Percentiles rank a stretch among this genome's conserved stretches.
Conservation (phyloP, 2,797 vertebrate species). For the Chrysocyon brachyurus region DNA sequence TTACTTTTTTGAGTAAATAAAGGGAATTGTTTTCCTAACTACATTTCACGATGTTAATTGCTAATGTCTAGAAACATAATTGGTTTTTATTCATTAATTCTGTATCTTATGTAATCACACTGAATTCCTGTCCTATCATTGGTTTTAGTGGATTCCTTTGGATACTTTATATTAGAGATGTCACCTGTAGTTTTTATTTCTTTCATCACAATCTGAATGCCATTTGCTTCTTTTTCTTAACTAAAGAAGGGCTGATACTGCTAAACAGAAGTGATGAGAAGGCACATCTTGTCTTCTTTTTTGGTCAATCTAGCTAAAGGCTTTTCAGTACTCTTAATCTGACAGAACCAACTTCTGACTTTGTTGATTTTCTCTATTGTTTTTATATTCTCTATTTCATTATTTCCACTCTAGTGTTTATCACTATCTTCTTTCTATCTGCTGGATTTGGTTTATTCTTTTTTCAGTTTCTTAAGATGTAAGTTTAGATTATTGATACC, state of each 20-base stretch:
- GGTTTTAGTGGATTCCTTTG: background rate
- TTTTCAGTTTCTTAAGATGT: background rate
- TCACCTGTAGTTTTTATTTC: background rate
- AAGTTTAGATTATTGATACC: background rate
- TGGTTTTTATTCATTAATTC: background rate
- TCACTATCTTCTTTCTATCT: background rate
- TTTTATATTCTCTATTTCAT: background rate
- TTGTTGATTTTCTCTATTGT: background rate
- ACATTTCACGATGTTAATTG: background rate
- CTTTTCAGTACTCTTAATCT: background rate
- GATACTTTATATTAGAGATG: background rate
- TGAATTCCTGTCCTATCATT: background rate
- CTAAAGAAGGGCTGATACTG: background rate
- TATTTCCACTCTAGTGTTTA: background rate
- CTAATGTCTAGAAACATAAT: background rate
- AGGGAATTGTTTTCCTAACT: background rate
- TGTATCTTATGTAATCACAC: background rate
- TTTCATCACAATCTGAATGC: background rate
- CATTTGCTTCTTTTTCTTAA: background rate
- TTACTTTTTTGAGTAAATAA: background rate
- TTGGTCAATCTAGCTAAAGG: background rate
- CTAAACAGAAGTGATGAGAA: background rate
- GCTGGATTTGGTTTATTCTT: background rate
- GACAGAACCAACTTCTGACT: background rate
- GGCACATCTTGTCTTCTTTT: background rate